Base-by-base conservation (phyloP, 2,113 vertebrate genomes). In the Garra rufa region DNA sequence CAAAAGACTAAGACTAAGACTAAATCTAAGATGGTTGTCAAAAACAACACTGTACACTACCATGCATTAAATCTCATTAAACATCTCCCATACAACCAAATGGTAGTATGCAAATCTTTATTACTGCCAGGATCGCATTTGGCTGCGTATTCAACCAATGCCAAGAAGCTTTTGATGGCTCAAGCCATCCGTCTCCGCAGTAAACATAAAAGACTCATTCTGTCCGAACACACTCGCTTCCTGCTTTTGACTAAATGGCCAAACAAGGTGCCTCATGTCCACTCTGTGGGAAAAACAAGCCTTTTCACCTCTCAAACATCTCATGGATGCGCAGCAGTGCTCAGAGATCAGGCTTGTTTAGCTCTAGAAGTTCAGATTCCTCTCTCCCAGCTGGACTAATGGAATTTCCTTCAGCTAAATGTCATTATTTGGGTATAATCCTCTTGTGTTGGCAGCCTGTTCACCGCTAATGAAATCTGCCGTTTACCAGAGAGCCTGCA, bases 371-470 rank as follows among this genome's bases (percentile, higher is more conserved):
- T 88, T 88, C 59, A 87, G 81, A 88, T 88, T 85, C 70, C 83
- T 84, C 88, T 83, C 79, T 86, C 73, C 78, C 87, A 88, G 88
- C 88, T 90, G 89, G 91, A 87, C 78, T 92, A 93, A 94, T 92
- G 89, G 67, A 91, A 94, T 94, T 92, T 92, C 86, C 89, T 91
- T 89, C 77, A 87, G 88, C 88, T 85, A 94, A 93, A 95, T 92
- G 90, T 91, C 91, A 90, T 94, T 94, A 93, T 92, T 94, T 90
- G 63, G 85, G 88, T 90, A 87, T 91, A 90, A 93, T 92, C 88
- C 87, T 85, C 89, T 81, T 81, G 78, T 89, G 85, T 91, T 88
- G 85, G 90, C 91, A 91, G 85, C 88, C 88, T 91, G 80, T 90
- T 92, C 88, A 83, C 67, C 78, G 65, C 82, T 93, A 93, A 94